phyloP scores from a whole-genome alignment of 2,797 vertebrate species.

The Nyctibius grandis region DNA sequence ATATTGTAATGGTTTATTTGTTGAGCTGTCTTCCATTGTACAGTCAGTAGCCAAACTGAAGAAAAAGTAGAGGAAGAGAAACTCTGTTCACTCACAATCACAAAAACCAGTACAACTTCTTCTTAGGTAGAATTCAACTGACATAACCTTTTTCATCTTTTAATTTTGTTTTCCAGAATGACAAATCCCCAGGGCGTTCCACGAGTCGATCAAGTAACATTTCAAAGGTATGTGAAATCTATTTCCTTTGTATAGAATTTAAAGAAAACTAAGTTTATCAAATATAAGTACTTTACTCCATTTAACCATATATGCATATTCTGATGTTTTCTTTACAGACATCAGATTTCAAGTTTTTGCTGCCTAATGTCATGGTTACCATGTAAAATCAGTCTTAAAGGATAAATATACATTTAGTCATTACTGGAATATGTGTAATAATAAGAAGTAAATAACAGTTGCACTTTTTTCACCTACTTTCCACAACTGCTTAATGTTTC shows the following conservation, averaged over 20 bases:
- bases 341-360: background rate
- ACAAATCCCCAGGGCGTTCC: slow-evolving; percentile 86
- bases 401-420: background rate
- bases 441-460: background rate
- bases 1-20: background rate
- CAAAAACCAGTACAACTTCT: background rate
- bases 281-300: background rate
- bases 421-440: background rate
- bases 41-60: background rate
- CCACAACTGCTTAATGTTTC: background rate
- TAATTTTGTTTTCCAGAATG: slow-evolving; percentile 82
- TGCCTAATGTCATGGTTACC: background rate
- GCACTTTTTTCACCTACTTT: background rate
- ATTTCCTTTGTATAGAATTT: background rate
- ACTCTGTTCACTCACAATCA: background rate
- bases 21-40: background rate
- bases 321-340: background rate
- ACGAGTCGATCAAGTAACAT: slow-evolving; percentile 93
- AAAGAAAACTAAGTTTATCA: background rate
- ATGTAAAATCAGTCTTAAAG: background rate
- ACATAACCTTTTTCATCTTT: background rate
- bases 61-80: background rate
- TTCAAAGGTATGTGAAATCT: slow-evolving; percentile 86
- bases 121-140: background rate
- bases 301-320: background rate